Base-by-base conservation (phyloP, 1,140 invertebrate species). In the Sinella curviseta region DNA sequence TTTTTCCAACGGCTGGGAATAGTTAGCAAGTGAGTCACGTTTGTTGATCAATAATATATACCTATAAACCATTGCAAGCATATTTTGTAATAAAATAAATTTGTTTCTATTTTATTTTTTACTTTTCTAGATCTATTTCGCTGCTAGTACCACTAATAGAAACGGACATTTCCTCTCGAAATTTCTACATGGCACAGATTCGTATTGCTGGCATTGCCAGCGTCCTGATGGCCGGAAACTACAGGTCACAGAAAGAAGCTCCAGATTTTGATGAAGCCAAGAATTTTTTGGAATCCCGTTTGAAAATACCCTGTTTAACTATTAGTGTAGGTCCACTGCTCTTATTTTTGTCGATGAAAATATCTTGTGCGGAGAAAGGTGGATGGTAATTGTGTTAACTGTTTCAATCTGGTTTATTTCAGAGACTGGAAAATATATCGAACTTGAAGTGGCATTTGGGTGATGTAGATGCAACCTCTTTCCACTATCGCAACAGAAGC, bases 401-500 rank as follows among this genome's bases (percentile, higher is more conserved):
- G 39, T 48, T 12, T 48, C 39, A 12, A 48, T 48, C 39, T 48
- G 39, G 30, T 70, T 70, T 70, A 8, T 70, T 75, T 26, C 36
- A 75, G 39, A 36, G 74, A 26, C n/a, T 75, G 26, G 34, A 75
- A 26, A 24, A 26, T 54, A 26, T 75, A 2, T 48, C 34, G 2
- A 54, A 75, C 24, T 26, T 75, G 36, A 75, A 75, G 39, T 75
- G 74, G 74, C 24, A 24, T 30, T 28, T 75, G 35, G 39, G 28
- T 8, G 34, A 36, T 48, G 24, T 75, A 2, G 36, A 75, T 12
- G 28, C n/a, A 16, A 24, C 74, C 4, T 48, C 35, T 39, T 75
- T 75, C n/a, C 39, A 75, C 28, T 75, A 75, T 30, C 14, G 74
- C 14, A 75, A 75, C 35, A 14, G 74, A 26, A 75, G 74, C 28